A percentile compares a stretch with the other conserved stretches of the same genome.
Conservation (phyloP, 2,888 invertebrate genomes). For the Arge pagana region DNA sequence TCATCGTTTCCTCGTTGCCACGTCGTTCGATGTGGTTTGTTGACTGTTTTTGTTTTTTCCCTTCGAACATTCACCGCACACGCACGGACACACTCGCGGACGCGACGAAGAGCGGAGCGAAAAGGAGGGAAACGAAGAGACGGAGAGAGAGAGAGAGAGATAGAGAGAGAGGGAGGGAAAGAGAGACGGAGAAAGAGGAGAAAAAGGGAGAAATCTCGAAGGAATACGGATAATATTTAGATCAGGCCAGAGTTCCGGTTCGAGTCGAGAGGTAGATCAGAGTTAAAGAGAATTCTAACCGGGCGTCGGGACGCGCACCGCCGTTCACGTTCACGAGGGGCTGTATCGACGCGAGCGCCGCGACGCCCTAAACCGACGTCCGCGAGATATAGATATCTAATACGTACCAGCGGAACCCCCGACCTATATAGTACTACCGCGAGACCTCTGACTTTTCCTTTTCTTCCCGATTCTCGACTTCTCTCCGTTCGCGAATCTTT, state of each 20-base stretch:
- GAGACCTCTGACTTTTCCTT: no score
- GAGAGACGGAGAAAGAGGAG: conserved; percentile 20
- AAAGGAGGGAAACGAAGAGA: conserved; percentile 24
- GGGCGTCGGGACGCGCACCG: conserved; percentile 50
- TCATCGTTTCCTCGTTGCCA: no score
- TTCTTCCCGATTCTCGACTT: no score
- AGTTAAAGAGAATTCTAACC: conserved; percentile 25
- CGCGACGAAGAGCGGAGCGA: conserved; percentile 18
- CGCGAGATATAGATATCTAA: no score
- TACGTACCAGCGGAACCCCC: no score
- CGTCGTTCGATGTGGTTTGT: no score
- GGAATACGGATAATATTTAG: conserved; percentile 15
- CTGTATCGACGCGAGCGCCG: conserved; percentile 59
- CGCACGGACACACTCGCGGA: neutral
- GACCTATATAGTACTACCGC: conserved; percentile 28
- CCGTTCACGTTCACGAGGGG: no score
- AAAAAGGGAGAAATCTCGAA: conserved; percentile 8
- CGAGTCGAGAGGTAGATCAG: conserved; percentile 23
- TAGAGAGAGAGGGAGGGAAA: no score
- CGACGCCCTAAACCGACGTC: conserved; percentile 38
- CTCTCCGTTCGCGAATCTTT: no score
- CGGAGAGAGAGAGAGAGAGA: no score
- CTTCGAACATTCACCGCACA: no score
- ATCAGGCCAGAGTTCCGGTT: conserved; percentile 23
- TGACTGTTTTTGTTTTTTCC: no score